Conservation (phyloP, 2,113 vertebrate species). For the Capreolus pygargus region DNA sequence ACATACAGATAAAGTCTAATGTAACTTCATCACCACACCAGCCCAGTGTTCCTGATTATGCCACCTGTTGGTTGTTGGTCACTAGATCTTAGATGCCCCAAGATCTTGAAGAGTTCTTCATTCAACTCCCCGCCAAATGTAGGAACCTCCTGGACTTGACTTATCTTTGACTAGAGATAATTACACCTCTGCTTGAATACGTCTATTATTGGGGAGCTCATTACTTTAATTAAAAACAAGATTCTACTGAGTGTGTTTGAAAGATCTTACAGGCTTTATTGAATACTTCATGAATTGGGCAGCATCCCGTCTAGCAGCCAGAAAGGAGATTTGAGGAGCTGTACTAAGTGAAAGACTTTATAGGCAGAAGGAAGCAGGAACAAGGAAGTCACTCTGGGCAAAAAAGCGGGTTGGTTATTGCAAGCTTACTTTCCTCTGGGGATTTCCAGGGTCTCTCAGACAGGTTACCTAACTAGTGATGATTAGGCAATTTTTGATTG, state of each 20-base stretch:
- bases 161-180: neutral
- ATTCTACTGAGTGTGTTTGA: neutral
- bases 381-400: neutral
- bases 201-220: neutral
- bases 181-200: neutral
- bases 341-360: neutral
- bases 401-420: neutral
- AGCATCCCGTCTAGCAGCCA: neutral
- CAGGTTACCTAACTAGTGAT: neutral
- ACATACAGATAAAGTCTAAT: neutral
- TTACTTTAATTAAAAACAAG: neutral
- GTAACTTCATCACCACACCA: neutral
- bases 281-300: neutral
- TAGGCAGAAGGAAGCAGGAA: neutral
- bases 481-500: neutral
- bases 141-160: neutral
- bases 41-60: neutral
- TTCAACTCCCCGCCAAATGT: neutral
- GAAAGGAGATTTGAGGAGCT: neutral
- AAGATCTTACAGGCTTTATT: neutral
- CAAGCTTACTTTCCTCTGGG: neutral
- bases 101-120: neutral
- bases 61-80: neutral
- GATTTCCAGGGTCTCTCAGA: neutral
- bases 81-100: neutral